A percentile compares a stretch with the other conserved stretches of the same genome.
These are phyloP conservation scores for Remorina albescens DNA, from an alignment of 2,797 vertebrate genomes.

Conservation along the genomic window DNA sequence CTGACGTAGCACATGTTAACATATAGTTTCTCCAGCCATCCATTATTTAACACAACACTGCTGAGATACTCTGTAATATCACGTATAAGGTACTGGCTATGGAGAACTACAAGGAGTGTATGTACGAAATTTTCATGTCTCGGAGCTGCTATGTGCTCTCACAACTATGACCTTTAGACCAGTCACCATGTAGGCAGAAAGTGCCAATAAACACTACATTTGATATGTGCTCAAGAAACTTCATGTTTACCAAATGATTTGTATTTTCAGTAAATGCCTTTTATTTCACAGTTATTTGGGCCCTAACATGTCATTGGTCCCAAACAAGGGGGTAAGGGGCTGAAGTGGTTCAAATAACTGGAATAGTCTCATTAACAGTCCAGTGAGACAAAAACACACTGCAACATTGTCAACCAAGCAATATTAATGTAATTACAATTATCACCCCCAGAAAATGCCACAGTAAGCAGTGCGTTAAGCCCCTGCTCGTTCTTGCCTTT, in stretches of 20 bases:
- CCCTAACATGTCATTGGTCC: conserved; percentile 9
- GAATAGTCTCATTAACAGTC: conserved; percentile 64
- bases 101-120: neutral
- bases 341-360: conserved; percentile 39
- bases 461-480: conserved; percentile 37
- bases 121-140: conserved; percentile 10
- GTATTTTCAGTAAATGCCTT: conserved; percentile 38
- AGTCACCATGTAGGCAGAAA: neutral
- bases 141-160: neutral
- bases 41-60: conserved; percentile 2
- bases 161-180: neutral
- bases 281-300: conserved; percentile 48
- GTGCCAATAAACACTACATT: neutral
- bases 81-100: neutral
- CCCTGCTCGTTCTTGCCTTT: conserved; percentile 20
- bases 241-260: conserved; percentile 33
- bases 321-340: conserved; percentile 15
- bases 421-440: conserved; percentile 72
- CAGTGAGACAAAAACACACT: conserved; percentile 65
- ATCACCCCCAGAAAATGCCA: conserved; percentile 65
- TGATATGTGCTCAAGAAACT: neutral
- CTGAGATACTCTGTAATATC: neutral
- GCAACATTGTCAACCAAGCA: conserved; percentile 62
- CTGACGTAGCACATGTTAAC: neutral
- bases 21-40: neutral